A percentile compares a stretch with the other conserved stretches of the same genome.
Conservation (phyloP, 2,797 vertebrate species). For the Prionace glauca region DNA sequence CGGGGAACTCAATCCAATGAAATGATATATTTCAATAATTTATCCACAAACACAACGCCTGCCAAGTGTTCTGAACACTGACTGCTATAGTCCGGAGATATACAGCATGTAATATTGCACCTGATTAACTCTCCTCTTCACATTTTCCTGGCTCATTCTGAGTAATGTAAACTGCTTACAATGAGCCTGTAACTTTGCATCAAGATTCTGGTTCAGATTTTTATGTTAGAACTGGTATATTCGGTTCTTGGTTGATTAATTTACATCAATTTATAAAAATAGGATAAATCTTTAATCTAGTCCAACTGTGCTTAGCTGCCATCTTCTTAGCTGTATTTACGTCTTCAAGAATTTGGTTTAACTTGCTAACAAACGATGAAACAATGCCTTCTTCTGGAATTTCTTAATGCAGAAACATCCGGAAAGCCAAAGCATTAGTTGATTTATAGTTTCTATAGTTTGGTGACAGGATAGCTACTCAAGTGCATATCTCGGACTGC, state of each 20-base stretch:
- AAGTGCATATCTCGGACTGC: too few relatives aligned
- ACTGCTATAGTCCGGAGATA: not conserved
- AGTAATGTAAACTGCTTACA: not conserved
- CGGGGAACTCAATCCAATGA: not conserved
- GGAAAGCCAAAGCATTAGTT: not conserved
- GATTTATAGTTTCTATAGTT: not conserved
- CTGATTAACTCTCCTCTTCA: not conserved
- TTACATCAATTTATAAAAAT: not conserved
- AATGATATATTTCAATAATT: not conserved
- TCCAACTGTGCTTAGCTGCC: not conserved
- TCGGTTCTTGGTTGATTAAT: not conserved
- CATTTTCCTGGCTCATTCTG: slow-evolving; percentile 8
- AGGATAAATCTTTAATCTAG: not conserved
- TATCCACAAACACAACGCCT: not conserved
- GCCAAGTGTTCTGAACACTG: not conserved
- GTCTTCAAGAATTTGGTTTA: not conserved
- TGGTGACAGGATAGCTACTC: too few relatives aligned
- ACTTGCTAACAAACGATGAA: not conserved
- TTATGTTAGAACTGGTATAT: not conserved
- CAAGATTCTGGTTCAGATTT: not conserved
- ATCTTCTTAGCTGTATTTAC: not conserved
- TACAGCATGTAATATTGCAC: not conserved
- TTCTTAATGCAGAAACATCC: not conserved
- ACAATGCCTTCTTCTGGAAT: not conserved
- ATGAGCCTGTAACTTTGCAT: not conserved